Evolutionary conservation across 2,888 invertebrate species (phyloP).

Genomic region (Neoascia interrupta): DNA sequence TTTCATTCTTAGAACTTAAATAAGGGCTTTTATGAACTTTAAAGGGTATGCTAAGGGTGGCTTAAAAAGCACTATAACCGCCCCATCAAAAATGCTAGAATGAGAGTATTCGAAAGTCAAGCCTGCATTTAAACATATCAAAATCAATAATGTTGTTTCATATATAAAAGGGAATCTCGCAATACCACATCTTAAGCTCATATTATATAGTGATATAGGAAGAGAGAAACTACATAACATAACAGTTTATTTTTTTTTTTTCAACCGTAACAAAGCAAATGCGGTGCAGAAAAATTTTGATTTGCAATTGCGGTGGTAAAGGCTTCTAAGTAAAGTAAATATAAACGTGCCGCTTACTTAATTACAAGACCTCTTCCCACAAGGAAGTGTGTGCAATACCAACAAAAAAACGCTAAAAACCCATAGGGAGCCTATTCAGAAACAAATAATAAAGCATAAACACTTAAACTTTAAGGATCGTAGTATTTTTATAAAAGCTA

Average conservation of each 20-base stretch:
- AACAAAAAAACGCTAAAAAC: slow-evolving; percentile 20
- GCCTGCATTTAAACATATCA: no score
- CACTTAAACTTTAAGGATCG: slow-evolving; percentile 32
- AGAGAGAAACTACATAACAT: background rate
- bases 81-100: no score
- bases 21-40: no score
- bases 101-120: no score
- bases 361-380: background rate
- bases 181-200: no score
- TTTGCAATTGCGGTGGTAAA: slow-evolving; percentile 1
- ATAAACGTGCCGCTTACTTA: slow-evolving; percentile 24
- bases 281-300: slow-evolving; percentile 29
- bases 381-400: slow-evolving; percentile 16
- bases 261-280: slow-evolving; percentile 20
- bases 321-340: slow-evolving; percentile 3
- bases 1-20: no score
- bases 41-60: no score
- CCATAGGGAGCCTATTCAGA: slow-evolving; percentile 31
- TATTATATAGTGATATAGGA: no score
- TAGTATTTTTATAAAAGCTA: slow-evolving; percentile 41
- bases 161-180: no score
- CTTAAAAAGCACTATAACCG: no score
- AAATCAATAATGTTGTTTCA: no score
- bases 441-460: slow-evolving; percentile 44
- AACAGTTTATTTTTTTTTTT: background rate